A percentile compares a stretch with the other conserved stretches of the same genome.
phyloP scores from a whole-genome alignment of 2,113 vertebrate genomes.

The Cisticola juncidis region DNA sequence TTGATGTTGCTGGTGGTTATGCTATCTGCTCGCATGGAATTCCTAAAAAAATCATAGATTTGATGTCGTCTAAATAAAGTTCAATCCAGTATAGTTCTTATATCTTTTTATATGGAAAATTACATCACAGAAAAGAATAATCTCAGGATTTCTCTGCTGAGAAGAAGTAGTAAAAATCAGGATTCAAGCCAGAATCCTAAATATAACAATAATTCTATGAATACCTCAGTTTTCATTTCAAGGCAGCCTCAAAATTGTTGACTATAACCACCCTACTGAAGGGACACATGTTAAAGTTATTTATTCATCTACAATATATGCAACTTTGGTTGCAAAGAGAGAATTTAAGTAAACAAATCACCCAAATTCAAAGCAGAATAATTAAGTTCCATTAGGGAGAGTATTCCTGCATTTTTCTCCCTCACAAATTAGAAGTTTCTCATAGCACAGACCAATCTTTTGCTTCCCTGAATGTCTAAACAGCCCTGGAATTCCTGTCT shows the following conservation, averaged over 20 bases:
- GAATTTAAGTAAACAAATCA: not conserved
- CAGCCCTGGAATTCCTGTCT: not conserved
- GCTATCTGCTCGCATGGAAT: conserved; percentile 82
- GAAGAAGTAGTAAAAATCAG: not conserved
- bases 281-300: not conserved
- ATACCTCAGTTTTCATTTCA: not conserved
- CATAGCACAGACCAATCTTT: not conserved
- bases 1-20: conserved; percentile 80
- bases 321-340: not conserved
- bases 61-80: not conserved
- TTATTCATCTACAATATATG: not conserved
- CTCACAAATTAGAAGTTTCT: not conserved
- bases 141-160: not conserved
- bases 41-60: conserved; percentile 54
- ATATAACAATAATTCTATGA: not conserved
- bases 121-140: not conserved
- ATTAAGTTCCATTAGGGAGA: not conserved
- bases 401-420: not conserved
- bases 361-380: not conserved
- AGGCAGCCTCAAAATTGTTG: not conserved
- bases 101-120: not conserved
- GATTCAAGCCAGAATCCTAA: not conserved
- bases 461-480: not conserved
- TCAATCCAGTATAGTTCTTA: not conserved
- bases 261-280: not conserved